Base-by-base conservation (phyloP, 23 tunicate species). In the Diplosoma virens region DNA sequence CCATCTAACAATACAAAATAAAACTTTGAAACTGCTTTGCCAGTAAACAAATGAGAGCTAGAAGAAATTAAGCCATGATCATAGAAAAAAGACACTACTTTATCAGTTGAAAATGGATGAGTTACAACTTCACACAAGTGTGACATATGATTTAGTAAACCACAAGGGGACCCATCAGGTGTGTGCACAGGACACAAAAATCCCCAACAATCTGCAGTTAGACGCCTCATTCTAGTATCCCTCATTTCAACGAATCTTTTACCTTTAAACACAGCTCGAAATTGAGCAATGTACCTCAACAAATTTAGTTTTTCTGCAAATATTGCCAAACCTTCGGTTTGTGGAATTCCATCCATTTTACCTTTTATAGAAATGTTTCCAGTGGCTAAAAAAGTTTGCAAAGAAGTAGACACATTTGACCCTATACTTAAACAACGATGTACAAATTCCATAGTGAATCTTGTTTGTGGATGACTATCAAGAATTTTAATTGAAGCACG, bases 171-270 rank as follows among this genome's bases (percentile, higher is more conserved):
- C 7, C 98, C 98, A 73, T 93, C 98, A 6, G 98, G 98, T 1
- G 98, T 93, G 73, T 93, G 98, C 0, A 93, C 98, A 0, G 94
- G 94, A 46, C 98, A 93, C 27, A 93, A 58, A 86, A 93, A 93
- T 0, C 98, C 98, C 93, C 94, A 93, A 5, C 87, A 78, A 67
- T 86, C 98, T 0, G 98, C 82, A 22, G 78, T 68, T 20, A 93
- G 73, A 32, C 89, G 89, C 35, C 98, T 36, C 11, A 78, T 83
- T 16, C 31, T 72, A 2, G 98, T 93, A 16, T 93, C 83, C 48
- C 92, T 77, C 98, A 93, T 93, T 54, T 58, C 71, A 22, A 83
- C 72, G 71, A 93, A 93, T 21, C 68, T 88, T 1, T 88, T 85
- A 0, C 98, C 98, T 78, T 93, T 85, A 54, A 86, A 94, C 1